Evolutionary conservation across 2,888 invertebrate genomes (phyloP).

Genomic region (Cheilosia vulpina): DNA sequence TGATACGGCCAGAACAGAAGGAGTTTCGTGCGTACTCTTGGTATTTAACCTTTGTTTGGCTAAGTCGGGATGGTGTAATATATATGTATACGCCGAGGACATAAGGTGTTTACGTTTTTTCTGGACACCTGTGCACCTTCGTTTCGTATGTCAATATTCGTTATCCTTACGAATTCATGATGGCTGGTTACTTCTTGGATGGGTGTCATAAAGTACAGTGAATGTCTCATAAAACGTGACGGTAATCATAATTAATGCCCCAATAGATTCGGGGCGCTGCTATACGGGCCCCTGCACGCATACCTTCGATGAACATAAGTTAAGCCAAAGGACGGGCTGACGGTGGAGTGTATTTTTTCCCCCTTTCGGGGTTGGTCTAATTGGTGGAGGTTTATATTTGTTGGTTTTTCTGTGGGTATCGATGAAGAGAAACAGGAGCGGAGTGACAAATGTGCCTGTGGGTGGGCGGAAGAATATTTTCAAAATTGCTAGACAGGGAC

Average conservation of each 20-base stretch:
- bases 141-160: conserved; percentile 82
- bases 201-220: conserved; percentile 82
- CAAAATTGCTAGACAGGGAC: too few relatives aligned
- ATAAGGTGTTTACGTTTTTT: conserved; percentile 18
- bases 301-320: conserved; percentile 65
- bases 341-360: conserved; percentile 25
- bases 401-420: conserved; percentile 22
- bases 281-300: conserved; percentile 47
- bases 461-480: too few relatives aligned
- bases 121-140: conserved; percentile 76
- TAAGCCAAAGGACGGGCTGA: background rate
- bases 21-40: conserved; percentile 22
- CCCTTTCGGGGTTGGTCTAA: conserved; percentile 46
- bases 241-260: conserved; percentile 84
- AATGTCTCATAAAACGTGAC: conserved; percentile 84
- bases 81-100: conserved; percentile 11
- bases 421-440: background rate
- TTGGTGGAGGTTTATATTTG: conserved; percentile 62
- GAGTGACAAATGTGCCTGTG: background rate
- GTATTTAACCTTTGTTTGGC: conserved; percentile 8
- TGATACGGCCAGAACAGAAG: background rate
- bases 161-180: conserved; percentile 79
- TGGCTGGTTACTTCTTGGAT: conserved; percentile 76
- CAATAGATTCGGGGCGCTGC: conserved; percentile 60
- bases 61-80: conserved; percentile 14